Conservation (phyloP, 1,140 invertebrate genomes). For the Condylostylus longicornis region DNA sequence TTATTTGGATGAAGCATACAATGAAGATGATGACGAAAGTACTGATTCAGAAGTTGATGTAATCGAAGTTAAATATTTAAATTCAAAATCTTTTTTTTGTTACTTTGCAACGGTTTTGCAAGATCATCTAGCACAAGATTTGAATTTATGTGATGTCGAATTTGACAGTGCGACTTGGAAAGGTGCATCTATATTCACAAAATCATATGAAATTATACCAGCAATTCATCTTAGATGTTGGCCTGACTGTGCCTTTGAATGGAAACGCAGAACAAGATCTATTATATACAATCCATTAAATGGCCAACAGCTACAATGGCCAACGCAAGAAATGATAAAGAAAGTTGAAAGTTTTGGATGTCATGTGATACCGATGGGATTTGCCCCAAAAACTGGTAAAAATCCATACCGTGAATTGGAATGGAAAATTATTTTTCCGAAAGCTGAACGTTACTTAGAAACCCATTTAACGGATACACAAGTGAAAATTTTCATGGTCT, state of each 20-base stretch:
- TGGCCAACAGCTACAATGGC: slow-evolving; percentile 46
- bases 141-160: slow-evolving; percentile 36
- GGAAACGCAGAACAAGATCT: slow-evolving; percentile 40
- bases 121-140: slow-evolving; percentile 34
- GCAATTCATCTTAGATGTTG: slow-evolving; percentile 41
- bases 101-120: slow-evolving; percentile 45
- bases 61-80: slow-evolving; percentile 35
- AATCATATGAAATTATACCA: slow-evolving; percentile 45
- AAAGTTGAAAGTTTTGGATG: slow-evolving; percentile 50
- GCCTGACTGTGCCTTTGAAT: slow-evolving; percentile 48
- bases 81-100: slow-evolving; percentile 43
- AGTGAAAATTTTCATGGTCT: slow-evolving; percentile 48
- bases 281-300: slow-evolving; percentile 37
- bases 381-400: slow-evolving; percentile 38
- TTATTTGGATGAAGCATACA: slow-evolving; percentile 26
- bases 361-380: slow-evolving; percentile 50
- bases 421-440: slow-evolving; percentile 58
- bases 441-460: slow-evolving; percentile 55
- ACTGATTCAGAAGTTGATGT: slow-evolving; percentile 28
- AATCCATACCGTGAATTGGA: slow-evolving; percentile 46
- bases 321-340: slow-evolving; percentile 42
- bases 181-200: slow-evolving; percentile 43
- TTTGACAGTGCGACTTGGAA: slow-evolving; percentile 36
- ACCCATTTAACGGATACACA: slow-evolving; percentile 51
- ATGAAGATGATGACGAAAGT: slow-evolving; percentile 32